A percentile compares a stretch with the other conserved stretches of the same genome.
These are phyloP conservation scores for Helarctos malayanus DNA, from an alignment of 2,797 vertebrate genomes.

Conservation along the genomic window DNA sequence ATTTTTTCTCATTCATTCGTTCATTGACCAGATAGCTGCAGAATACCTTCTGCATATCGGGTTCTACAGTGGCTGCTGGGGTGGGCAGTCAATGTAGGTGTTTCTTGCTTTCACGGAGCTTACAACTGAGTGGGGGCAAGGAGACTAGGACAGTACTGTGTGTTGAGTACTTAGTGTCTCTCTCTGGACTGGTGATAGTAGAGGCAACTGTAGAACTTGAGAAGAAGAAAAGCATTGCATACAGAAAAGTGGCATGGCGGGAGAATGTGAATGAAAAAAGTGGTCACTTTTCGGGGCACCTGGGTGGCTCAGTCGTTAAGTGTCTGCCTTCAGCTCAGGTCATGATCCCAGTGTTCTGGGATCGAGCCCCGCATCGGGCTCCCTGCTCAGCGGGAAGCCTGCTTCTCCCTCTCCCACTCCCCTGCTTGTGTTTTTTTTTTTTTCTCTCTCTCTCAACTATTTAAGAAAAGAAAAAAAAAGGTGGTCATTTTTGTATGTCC, in stretches of 20 bases:
- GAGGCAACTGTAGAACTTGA: neutral
- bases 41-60: neutral
- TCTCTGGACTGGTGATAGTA: neutral
- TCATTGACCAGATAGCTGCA: neutral
- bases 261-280: constrained; percentile 51
- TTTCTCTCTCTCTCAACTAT: no score
- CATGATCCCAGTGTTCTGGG: no score
- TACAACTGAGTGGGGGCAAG: neutral
- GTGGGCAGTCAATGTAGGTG: neutral
- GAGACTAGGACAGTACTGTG: neutral
- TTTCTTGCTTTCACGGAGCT: neutral
- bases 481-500: neutral
- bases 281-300: neutral
- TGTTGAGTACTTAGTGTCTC: neutral
- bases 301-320: no score
- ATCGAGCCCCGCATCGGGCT: no score
- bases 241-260: neutral
- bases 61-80: neutral
- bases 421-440: no score
- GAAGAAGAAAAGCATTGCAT: neutral
- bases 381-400: no score
- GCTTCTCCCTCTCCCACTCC: no score
- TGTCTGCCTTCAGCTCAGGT: no score
- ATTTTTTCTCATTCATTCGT: neutral
- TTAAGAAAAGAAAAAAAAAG: neutral